Evolutionary conservation across 2,797 vertebrate species (phyloP), one percentile per base, ranked within the genome.

Genomic region (Nannoperca australis): DNA sequence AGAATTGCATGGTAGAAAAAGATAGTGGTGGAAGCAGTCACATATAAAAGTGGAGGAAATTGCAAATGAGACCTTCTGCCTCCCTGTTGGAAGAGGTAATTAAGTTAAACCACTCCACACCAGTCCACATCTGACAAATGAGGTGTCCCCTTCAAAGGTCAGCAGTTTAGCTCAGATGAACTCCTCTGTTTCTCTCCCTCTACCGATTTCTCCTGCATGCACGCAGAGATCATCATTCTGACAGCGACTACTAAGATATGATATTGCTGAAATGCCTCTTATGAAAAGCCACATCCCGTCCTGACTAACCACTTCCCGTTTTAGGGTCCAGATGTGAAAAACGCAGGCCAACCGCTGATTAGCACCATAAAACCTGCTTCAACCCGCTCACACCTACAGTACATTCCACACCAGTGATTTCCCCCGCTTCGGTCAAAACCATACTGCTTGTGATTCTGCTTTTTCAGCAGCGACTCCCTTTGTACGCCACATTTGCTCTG

Each of bases 1-100:
- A 47, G 45, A 63, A 53, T 12, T 63, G 42, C 62, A 63, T 38
- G 4, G 6, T 38, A 60, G 32, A 47, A 24, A 73, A 51, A 62
- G 53, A 78, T 15, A 22, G 74, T 53, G 70, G 67, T 0, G 3
- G 42, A 75, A 49, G 73, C 55, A 76, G 70, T 76, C 42, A 5
- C 59, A 76, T 71, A 63, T 73, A 72, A 88, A 82, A 74, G 47
- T 51, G 54, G 38, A 89, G 81, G 66, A 85, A 84, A 89, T 83
- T 83, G 81, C 85, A 91, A 89, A 85, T 84, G 73, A 87, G 82
- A 86, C 87, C 72, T 83, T 88, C 71, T 79, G 74, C 67, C 70
- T 78, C 82, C 61, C 72, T 60, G 51, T 82, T 73, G 79, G 85
- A 83, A 70, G 53, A 34, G 55, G 65, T 90, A 85, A 91, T 89